phyloP scores from a whole-genome alignment of 2,888 invertebrate genomes.

The Lymantria dispar region DNA sequence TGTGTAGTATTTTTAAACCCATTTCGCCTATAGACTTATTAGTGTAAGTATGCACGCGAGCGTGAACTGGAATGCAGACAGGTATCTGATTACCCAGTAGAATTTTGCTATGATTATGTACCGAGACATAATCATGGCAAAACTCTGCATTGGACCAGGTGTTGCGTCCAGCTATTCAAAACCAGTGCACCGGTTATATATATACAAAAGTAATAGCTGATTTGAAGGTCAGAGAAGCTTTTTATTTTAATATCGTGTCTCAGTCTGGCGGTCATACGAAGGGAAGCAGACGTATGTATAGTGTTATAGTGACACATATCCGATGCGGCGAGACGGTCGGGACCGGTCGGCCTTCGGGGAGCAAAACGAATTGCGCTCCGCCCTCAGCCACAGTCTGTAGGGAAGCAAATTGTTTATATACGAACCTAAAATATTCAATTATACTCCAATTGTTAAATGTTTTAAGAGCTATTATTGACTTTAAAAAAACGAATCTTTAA shows the following conservation, averaged over 20 bases:
- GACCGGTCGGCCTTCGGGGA: conserved; percentile 75
- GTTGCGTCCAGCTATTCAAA: neutral
- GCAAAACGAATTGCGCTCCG: conserved; percentile 62
- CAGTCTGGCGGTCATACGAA: conserved; percentile 49
- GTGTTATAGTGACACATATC: conserved; percentile 78
- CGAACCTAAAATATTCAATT: conserved; percentile 20
- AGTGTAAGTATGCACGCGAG: too few relatives aligned
- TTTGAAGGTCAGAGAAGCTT: conserved; percentile 23
- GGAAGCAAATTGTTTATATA: conserved; percentile 35
- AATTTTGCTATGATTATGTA: too few relatives aligned
- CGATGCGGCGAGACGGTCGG: conserved; percentile 56
- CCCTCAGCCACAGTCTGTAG: conserved; percentile 36
- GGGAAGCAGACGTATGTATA: conserved; percentile 57
- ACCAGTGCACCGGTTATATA: neutral
- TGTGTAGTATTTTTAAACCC: too few relatives aligned
- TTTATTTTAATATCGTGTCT: conserved; percentile 30
- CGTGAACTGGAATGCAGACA: too few relatives aligned
- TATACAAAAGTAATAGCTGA: conserved; percentile 20
- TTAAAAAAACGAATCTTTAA: too few relatives aligned
- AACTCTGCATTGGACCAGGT: too few relatives aligned
- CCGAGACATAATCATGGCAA: too few relatives aligned
- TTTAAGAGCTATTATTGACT: too few relatives aligned
- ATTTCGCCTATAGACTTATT: too few relatives aligned
- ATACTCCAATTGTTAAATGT: neutral
- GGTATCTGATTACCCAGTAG: too few relatives aligned